Percentiles rank a stretch among this genome's conserved stretches.
phyloP scores from a whole-genome alignment of 1,140 invertebrate species.

The Lineus longissimus region DNA sequence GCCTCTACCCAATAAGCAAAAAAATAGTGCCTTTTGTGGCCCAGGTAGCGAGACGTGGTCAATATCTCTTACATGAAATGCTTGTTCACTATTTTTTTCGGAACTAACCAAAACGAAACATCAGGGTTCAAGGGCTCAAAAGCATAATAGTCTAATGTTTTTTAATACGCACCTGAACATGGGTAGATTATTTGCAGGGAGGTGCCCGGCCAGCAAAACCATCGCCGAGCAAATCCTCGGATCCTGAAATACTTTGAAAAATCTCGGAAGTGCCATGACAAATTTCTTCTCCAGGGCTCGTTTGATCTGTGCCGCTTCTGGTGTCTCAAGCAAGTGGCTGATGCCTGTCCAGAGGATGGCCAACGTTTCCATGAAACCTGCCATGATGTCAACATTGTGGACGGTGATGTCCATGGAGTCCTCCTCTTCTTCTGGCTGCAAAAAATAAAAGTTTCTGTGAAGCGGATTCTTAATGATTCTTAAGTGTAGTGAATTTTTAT shows the following conservation, averaged over 20 bases:
- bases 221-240: conserved; percentile 21
- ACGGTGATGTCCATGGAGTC: conserved; percentile 15
- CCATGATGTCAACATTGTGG: conserved; percentile 24
- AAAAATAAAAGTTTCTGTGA: too few species aligned
- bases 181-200: conserved; percentile 28
- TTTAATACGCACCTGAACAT: conserved; percentile 19
- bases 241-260: conserved; percentile 33
- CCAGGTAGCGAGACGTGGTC: neutral
- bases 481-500: neutral
- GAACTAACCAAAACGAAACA: too few species aligned
- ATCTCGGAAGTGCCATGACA: conserved; percentile 26
- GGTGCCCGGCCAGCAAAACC: conserved; percentile 28
- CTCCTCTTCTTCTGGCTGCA: conserved; percentile 7
- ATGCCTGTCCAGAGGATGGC: conserved; percentile 34
- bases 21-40: neutral
- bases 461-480: too few species aligned
- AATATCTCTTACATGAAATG: neutral
- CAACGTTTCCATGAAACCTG: conserved; percentile 36
- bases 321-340: conserved; percentile 19
- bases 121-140: too few species aligned
- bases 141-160: neutral
- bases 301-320: conserved; percentile 21
- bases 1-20: neutral
- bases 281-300: conserved; percentile 28
- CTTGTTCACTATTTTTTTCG: too few species aligned